Conservation (phyloP, 2,888 invertebrate species). For the Cryptophagus acutangulus region DNA sequence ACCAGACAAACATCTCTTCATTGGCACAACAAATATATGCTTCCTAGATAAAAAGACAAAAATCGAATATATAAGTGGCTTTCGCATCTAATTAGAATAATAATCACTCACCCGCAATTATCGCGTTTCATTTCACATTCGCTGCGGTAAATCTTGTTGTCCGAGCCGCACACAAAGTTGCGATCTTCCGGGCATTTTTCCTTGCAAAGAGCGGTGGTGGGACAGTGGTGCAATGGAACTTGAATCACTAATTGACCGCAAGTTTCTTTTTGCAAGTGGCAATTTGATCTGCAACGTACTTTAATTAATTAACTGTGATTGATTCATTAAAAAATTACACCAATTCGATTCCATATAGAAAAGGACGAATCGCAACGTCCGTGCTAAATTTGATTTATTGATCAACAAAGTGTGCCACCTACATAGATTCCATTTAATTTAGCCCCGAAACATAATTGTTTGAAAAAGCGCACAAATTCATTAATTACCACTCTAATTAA, state of each 20-base stretch:
- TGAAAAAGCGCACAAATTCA: no score
- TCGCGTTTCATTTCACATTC: conserved; percentile 88
- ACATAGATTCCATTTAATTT: no score
- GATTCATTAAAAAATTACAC: no score
- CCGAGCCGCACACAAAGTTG: conserved; percentile 84
- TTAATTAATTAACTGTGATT: not conserved
- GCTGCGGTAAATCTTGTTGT: conserved; percentile 83
- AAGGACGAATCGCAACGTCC: conserved; percentile 6
- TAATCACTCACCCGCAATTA: conserved; percentile 70
- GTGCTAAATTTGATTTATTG: conserved; percentile 14
- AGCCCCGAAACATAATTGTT: no score
- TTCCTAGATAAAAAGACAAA: conserved; percentile 56
- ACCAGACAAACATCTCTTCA: conserved; percentile 78
- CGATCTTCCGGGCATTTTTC: conserved; percentile 66
- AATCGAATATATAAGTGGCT: not conserved
- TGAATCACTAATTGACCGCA: conserved; percentile 83
- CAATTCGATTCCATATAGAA: no score
- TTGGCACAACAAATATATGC: conserved; percentile 85
- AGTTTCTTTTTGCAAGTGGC: conserved; percentile 75
- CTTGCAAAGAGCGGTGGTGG: conserved; percentile 78
- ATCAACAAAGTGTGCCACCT: conserved; percentile 5
- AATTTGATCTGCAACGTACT: conserved; percentile 60
- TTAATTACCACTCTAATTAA: no score
- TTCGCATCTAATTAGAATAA: conserved; percentile 3
- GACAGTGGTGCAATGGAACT: conserved; percentile 78